Evolutionary conservation across 1,140 invertebrate genomes (phyloP), one percentile per base, ranked within the genome.

Genomic region (Heliconius nattereri): DNA sequence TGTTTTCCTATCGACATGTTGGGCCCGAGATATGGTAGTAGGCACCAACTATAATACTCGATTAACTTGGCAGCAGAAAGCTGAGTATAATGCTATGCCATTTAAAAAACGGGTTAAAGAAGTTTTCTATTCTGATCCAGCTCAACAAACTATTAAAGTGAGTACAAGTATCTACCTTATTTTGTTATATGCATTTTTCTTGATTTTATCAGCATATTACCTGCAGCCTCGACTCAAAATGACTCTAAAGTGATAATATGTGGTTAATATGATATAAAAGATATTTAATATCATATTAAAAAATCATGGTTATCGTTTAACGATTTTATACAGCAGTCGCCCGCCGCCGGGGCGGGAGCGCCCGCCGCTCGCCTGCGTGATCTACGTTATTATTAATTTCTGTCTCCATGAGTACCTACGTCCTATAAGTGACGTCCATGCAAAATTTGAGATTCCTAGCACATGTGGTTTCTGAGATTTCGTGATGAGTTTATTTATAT

Each of bases 21-120:
- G 76, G 49, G 86, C 81, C 9, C 86, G 70, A 6, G 90, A 92
- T 72, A 60, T 93, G 20, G 84, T 89, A 35, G 81, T 92, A 2
- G 92, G 91, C 7, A 88, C 87, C 2, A 90, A 78, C 37, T 90
- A 87, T 57, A 92, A 92, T 76, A 71, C 81, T 1, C 85, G 81
- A 6, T 73, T 92, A n/a, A 78, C 78, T 54, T 91, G 87, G 87
- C 87, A 89, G 79, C 79, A 90, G 20, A 92, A 92, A 78, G 87
- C 85, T 20, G 87, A 92, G 11, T 91, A 91, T 45, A 87, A 82
- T 71, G 85, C 84, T 32, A 84, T 92, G 60, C 92, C 90, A 7
- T 91, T 93, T 78, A 89, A 87, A 76, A 92, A 92, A 81, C 83
- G 91, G 37, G 91, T 93, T 1, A 92, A 92, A 75, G 87, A 91